phyloP scores from a whole-genome alignment of 2,113 vertebrate species.

The Benitochromis conjunctus region DNA sequence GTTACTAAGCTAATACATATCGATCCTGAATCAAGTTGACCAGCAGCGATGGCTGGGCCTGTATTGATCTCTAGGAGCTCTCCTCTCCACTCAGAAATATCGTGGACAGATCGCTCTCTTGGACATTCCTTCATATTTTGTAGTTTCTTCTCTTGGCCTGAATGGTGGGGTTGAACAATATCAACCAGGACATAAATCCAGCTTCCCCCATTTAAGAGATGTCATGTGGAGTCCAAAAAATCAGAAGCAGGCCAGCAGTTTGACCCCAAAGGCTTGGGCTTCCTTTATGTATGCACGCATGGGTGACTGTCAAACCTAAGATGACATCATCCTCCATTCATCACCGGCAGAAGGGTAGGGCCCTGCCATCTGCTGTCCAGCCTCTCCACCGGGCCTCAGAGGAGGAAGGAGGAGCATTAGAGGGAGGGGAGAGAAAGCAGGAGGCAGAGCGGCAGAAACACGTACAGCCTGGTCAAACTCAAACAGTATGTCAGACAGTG shows the following conservation, averaged over 20 bases:
- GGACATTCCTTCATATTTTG: slow-evolving; percentile 78
- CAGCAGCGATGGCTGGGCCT: not conserved
- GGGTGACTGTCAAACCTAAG: slow-evolving; percentile 75
- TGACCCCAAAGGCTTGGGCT: slow-evolving; percentile 80
- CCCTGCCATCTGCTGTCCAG: slow-evolving; percentile 89
- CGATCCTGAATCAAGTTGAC: slow-evolving; percentile 64
- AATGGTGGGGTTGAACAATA: slow-evolving; percentile 81
- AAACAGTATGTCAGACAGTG: slow-evolving; percentile 73
- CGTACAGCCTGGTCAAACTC: slow-evolving; percentile 32
- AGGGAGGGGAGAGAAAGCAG: slow-evolving; percentile 22
- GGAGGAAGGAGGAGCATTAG: slow-evolving; percentile 37
- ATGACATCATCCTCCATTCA: slow-evolving; percentile 98
- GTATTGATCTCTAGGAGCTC: slow-evolving; percentile 27
- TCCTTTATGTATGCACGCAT: slow-evolving; percentile 80
- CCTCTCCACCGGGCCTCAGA: slow-evolving; percentile 68
- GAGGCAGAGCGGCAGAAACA: slow-evolving; percentile 22
- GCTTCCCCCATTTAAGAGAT: slow-evolving; percentile 86
- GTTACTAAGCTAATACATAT: not conserved
- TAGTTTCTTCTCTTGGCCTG: slow-evolving; percentile 70
- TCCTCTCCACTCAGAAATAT: slow-evolving; percentile 46
- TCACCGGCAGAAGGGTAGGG: slow-evolving; percentile 81
- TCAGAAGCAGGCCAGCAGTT: slow-evolving; percentile 81
- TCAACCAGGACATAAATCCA: slow-evolving; percentile 88
- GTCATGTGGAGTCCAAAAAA: slow-evolving; percentile 85
- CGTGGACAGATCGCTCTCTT: slow-evolving; percentile 56